These are phyloP conservation scores for Odontesthes bonariensis DNA, from an alignment of 2,113 vertebrate species.

Conservation along the genomic window DNA sequence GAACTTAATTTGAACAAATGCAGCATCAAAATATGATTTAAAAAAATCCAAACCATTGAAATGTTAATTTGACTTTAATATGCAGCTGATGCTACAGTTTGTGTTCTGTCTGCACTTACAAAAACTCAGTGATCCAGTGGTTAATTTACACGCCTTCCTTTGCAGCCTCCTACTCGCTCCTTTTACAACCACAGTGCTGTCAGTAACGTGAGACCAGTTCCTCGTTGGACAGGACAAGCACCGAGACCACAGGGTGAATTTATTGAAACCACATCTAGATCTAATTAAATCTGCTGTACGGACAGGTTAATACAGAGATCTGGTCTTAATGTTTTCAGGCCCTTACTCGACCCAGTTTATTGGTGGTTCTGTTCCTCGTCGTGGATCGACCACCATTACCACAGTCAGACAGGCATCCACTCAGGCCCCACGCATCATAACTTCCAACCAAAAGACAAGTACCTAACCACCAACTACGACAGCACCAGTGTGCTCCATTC, in stretches of 20 bases:
- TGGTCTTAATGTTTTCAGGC: slow-evolving; percentile 49
- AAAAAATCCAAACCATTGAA: no score
- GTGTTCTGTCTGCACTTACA: not conserved
- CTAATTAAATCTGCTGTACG: not conserved
- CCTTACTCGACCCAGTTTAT: slow-evolving; percentile 80
- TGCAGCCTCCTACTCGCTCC: slow-evolving; percentile 85
- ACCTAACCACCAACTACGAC: not conserved
- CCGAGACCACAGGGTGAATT: slow-evolving; percentile 86
- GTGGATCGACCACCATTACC: slow-evolving; percentile 82
- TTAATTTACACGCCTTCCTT: not conserved
- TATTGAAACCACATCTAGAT: not conserved
- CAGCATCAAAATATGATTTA: no score
- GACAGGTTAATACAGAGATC: not conserved
- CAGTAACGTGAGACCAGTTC: slow-evolving; percentile 76
- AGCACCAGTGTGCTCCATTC: no score
- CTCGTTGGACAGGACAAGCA: slow-evolving; percentile 88
- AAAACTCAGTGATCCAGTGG: not conserved
- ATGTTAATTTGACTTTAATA: not conserved
- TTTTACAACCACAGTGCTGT: slow-evolving; percentile 86
- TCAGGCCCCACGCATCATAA: slow-evolving; percentile 84
- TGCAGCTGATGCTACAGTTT: not conserved
- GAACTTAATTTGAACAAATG: no score
- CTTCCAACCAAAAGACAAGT: slow-evolving; percentile 89
- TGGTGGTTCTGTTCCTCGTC: slow-evolving; percentile 75
- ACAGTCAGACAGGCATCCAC: slow-evolving; percentile 89